Conservation (phyloP, 37 sponge, comb jelly and placozoan species). For the Ianthella basta region DNA sequence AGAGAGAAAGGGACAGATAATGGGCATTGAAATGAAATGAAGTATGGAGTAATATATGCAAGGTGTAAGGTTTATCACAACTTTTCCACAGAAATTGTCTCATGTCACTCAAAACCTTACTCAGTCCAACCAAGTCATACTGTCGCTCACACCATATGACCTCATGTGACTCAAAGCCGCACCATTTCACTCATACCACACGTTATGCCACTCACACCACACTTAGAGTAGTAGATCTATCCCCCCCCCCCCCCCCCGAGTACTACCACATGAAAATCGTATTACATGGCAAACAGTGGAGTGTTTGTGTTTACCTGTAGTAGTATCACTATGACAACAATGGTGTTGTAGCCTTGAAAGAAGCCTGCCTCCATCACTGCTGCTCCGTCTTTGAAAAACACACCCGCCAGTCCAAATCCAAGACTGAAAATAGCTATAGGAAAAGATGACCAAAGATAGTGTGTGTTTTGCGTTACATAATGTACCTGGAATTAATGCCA, state of each 20-base stretch:
- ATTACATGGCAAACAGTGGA: too few relatives aligned
- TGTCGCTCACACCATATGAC: too few relatives aligned
- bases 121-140: too few relatives aligned
- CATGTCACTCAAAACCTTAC: too few relatives aligned
- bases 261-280: too few relatives aligned
- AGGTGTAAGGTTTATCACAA: background rate
- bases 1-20: background rate
- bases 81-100: background rate
- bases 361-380: constrained; percentile 70
- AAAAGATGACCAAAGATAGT: background rate
- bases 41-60: background rate
- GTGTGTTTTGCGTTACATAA: too few relatives aligned
- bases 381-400: constrained; percentile 55
- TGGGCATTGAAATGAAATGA: background rate
- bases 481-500: too few relatives aligned
- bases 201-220: too few relatives aligned
- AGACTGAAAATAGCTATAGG: constrained; percentile 62
- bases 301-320: constrained; percentile 67
- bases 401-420: constrained; percentile 64
- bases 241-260: too few relatives aligned
- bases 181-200: too few relatives aligned
- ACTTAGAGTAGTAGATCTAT: too few relatives aligned
- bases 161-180: too few relatives aligned
- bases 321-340: constrained; percentile 61
- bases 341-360: constrained; percentile 80